Evolutionary conservation across 2,888 invertebrate species (phyloP).

Genomic region (Caenorhabditis sp.): DNA sequence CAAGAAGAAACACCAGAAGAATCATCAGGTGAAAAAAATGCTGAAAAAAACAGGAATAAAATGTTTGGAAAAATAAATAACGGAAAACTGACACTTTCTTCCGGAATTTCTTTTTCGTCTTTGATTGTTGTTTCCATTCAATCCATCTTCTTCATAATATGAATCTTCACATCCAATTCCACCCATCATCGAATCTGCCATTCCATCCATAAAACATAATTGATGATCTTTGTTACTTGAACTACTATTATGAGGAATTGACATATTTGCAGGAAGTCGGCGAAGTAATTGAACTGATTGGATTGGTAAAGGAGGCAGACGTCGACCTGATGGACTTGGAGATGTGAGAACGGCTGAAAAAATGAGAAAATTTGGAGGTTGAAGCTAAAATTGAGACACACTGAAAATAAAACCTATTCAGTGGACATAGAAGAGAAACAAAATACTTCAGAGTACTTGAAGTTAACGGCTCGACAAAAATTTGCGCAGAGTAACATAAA

Average conservation of each 20-base stretch:
- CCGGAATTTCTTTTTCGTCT: conserved; percentile 10
- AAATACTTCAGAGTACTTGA: no score
- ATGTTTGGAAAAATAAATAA: no score
- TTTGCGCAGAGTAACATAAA: no score
- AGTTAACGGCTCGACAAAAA: no score
- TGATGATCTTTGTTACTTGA: conserved; percentile 39
- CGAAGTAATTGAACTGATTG: conserved; percentile 34
- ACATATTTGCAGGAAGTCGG: conserved; percentile 34
- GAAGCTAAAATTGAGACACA: neutral
- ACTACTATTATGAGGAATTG: conserved; percentile 28
- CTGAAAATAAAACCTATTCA: neutral
- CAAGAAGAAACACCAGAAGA: conserved; percentile 69
- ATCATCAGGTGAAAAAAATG: conserved; percentile 63
- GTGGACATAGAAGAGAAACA: no score
- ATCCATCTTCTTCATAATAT: conserved; percentile 67
- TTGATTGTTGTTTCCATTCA: conserved; percentile 63
- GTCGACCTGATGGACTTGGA: conserved; percentile 45
- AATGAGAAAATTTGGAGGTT: neutral
- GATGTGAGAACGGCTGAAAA: conserved; percentile 30
- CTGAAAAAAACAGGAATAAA: conserved; percentile 23
- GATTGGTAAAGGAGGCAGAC: conserved; percentile 50
- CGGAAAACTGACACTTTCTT: conserved; percentile 38
- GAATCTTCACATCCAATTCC: conserved; percentile 56
- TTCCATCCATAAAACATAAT: conserved; percentile 50
- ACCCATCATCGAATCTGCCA: conserved; percentile 53